Percentiles rank a stretch among this genome's conserved stretches.
Evolutionary conservation across 1,140 invertebrate genomes (phyloP).

Genomic region (Linepithema humile): DNA sequence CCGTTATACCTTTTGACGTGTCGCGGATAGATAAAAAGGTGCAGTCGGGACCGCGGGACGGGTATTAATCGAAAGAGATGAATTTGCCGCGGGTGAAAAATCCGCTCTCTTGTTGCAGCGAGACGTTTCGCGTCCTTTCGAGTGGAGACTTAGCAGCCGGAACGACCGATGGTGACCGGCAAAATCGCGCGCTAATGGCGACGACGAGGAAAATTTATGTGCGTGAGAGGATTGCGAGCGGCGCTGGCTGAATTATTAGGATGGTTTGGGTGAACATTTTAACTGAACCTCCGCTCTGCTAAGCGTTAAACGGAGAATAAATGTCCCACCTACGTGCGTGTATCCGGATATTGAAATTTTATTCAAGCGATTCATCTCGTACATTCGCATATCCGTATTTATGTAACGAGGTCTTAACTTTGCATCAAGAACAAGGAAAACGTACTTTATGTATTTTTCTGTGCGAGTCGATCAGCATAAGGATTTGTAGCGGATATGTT

Average conservation of each 20-base stretch:
- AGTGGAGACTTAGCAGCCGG: not conserved
- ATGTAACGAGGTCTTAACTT: too few species aligned
- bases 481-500: too few species aligned
- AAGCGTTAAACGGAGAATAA: conserved; percentile 40
- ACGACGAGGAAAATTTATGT: conserved; percentile 40
- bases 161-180: not conserved
- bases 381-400: not conserved
- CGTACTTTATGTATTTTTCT: too few species aligned
- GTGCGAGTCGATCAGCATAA: too few species aligned
- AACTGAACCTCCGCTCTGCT: conserved; percentile 3
- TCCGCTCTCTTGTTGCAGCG: not conserved
- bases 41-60: too few species aligned
- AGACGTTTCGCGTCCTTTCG: not conserved
- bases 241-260: conserved; percentile 34
- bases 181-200: conserved; percentile 40
- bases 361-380: not conserved
- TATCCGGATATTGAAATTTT: conserved; percentile 40
- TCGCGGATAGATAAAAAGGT: not conserved
- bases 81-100: not conserved
- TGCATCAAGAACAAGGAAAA: too few species aligned
- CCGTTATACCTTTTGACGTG: too few species aligned
- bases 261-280: conserved; percentile 26
- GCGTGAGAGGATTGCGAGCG: conserved; percentile 37
- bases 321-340: not conserved
- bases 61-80: conserved; percentile 20